Conservation (phyloP, 2,888 invertebrate species). For the Calliopum simillimum region DNA sequence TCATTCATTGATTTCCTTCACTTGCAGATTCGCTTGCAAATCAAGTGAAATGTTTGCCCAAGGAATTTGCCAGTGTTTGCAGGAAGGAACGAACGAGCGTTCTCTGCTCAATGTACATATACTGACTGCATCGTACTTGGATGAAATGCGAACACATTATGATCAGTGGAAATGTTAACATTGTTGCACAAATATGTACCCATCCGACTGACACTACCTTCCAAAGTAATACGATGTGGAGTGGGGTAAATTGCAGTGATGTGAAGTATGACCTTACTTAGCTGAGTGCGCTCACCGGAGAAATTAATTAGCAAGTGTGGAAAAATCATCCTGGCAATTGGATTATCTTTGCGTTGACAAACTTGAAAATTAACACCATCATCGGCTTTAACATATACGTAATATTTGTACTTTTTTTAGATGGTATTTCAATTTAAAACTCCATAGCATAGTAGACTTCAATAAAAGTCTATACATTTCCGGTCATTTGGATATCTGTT, state of each 20-base stretch:
- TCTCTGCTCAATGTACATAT: slow-evolving; percentile 50
- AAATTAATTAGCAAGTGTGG: slow-evolving; percentile 63
- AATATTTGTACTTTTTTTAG: no score
- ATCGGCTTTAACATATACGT: background rate
- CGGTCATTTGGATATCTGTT: no score
- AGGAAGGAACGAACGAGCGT: slow-evolving; percentile 61
- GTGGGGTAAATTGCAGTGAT: no score
- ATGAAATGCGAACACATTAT: slow-evolving; percentile 54
- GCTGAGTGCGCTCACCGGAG: slow-evolving; percentile 8
- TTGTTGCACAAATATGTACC: slow-evolving; percentile 65
- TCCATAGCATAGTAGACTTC: no score
- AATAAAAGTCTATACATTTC: no score
- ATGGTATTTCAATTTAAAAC: no score
- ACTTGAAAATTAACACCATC: slow-evolving; percentile 22
- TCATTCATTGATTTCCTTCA: slow-evolving; percentile 20
- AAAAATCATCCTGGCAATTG: slow-evolving; percentile 57
- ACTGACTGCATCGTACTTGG: slow-evolving; percentile 38
- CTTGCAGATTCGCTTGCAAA: slow-evolving; percentile 61
- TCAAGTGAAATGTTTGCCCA: slow-evolving; percentile 67
- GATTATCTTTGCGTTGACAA: slow-evolving; percentile 51
- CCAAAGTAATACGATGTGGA: no score
- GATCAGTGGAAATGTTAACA: slow-evolving; percentile 66
- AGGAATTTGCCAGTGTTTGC: slow-evolving; percentile 66
- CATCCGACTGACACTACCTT: slow-evolving; percentile 22
- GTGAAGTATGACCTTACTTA: background rate